These are phyloP conservation scores for Junonia oenone DNA, from an alignment of 2,888 invertebrate genomes.

Conservation along the genomic window DNA sequence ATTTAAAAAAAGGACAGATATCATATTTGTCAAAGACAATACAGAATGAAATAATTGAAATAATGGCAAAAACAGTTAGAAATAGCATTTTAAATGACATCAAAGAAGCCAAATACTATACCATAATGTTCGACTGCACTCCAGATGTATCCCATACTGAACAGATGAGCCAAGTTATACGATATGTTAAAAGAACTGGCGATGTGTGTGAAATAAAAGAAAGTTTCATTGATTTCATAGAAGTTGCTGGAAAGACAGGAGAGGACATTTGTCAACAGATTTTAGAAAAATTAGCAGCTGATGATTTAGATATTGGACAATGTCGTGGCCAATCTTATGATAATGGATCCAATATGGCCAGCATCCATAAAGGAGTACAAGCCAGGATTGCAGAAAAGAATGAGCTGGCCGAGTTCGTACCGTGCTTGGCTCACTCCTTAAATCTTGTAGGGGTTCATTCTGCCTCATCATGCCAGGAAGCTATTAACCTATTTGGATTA, in stretches of 20 bases:
- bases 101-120: constrained; percentile 33
- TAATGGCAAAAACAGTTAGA: constrained; percentile 36
- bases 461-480: constrained; percentile 31
- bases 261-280: constrained; percentile 29
- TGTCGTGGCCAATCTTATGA: constrained; percentile 37
- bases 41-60: constrained; percentile 36
- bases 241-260: constrained; percentile 35
- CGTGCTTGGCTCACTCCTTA: constrained; percentile 38
- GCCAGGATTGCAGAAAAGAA: constrained; percentile 36
- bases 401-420: constrained; percentile 38
- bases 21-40: constrained; percentile 36
- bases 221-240: constrained; percentile 39
- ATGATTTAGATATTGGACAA: constrained; percentile 35
- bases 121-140: constrained; percentile 40
- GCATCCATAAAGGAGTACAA: constrained; percentile 39
- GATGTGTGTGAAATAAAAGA: constrained; percentile 34
- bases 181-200: constrained; percentile 32
- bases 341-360: constrained; percentile 40
- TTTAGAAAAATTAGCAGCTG: constrained; percentile 29
- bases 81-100: constrained; percentile 30
- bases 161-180: constrained; percentile 39
- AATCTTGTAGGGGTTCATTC: constrained; percentile 37
- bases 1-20: constrained; percentile 32
- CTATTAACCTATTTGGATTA: constrained; percentile 29
- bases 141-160: constrained; percentile 40